Conservation (phyloP, 2,888 invertebrate genomes). For the Drosophila eohydei region DNA sequence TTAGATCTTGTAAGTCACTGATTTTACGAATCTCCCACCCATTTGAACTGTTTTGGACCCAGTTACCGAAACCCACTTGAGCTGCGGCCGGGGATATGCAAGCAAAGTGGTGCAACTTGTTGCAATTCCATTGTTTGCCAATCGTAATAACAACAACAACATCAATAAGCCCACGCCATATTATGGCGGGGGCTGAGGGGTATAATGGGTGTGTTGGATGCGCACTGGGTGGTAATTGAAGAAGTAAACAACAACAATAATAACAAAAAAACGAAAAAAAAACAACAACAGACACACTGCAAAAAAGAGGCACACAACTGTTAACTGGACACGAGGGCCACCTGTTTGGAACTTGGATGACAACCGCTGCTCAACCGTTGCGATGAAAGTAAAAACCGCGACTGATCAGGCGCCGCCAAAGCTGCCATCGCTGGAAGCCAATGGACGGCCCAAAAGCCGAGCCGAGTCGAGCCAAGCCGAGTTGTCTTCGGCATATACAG, state of each 20-base stretch:
- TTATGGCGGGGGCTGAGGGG: neutral
- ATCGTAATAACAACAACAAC: conserved; percentile 26
- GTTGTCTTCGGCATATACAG: conserved; percentile 24
- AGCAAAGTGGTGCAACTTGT: conserved; percentile 46
- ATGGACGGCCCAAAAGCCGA: conserved; percentile 55
- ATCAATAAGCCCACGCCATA: conserved; percentile 40
- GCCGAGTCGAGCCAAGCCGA: conserved; percentile 25
- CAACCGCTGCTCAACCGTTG: conserved; percentile 74
- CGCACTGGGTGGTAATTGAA: conserved; percentile 64
- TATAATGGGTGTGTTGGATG: conserved; percentile 14
- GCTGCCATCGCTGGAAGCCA: conserved; percentile 63
- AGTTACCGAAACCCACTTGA: conserved; percentile 11
- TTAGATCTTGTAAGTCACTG: conserved; percentile 2
- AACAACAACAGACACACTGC: conserved; percentile 17
- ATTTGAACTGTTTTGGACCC: conserved; percentile 17
- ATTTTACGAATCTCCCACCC: neutral
- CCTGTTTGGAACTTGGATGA: conserved; percentile 35
- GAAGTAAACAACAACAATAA: conserved; percentile 48
- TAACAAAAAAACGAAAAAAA: conserved; percentile 14
- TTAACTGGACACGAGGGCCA: conserved; percentile 49
- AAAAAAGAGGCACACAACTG: conserved; percentile 45
- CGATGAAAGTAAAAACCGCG: conserved; percentile 85
- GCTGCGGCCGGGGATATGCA: conserved; percentile 23
- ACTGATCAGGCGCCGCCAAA: conserved; percentile 83
- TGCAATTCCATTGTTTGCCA: conserved; percentile 60